Conservation (phyloP, 2,113 vertebrate species). For the Corythornis vintsioides region DNA sequence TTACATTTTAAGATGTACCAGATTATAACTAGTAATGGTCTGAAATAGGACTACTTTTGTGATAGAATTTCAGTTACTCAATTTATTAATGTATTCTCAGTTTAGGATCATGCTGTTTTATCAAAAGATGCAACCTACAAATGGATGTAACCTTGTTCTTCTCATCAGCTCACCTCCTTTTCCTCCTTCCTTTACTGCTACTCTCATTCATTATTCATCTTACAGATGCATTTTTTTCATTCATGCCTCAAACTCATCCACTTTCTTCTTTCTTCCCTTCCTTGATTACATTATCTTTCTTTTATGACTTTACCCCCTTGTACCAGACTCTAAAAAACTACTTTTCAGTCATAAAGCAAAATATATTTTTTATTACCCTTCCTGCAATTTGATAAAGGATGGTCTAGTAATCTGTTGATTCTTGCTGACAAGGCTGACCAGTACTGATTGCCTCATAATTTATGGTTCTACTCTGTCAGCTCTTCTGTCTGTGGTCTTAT, state of each 20-base stretch:
- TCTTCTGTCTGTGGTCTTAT: not conserved
- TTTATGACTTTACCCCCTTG: not conserved
- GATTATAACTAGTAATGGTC: not conserved
- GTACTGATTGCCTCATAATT: not conserved
- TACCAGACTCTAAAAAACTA: not conserved
- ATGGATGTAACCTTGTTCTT: not conserved
- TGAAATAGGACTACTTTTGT: not conserved
- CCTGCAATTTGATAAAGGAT: not conserved
- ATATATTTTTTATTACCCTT: not conserved
- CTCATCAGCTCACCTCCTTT: not conserved
- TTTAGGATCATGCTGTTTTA: not conserved
- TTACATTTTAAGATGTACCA: not conserved
- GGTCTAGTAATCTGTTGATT: not conserved
- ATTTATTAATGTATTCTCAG: not conserved
- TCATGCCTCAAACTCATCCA: not conserved
- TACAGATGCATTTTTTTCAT: not conserved
- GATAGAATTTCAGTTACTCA: not conserved
- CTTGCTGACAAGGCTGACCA: not conserved
- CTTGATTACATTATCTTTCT: not conserved
- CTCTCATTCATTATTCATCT: not conserved
- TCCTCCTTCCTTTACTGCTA: not conserved
- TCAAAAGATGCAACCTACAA: not conserved
- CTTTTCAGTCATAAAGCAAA: too few species aligned
- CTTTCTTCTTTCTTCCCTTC: not conserved
- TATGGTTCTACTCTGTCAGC: not conserved